Evolutionary conservation across 2,113 vertebrate species (phyloP).

Genomic region (Barnardius zonarius): DNA sequence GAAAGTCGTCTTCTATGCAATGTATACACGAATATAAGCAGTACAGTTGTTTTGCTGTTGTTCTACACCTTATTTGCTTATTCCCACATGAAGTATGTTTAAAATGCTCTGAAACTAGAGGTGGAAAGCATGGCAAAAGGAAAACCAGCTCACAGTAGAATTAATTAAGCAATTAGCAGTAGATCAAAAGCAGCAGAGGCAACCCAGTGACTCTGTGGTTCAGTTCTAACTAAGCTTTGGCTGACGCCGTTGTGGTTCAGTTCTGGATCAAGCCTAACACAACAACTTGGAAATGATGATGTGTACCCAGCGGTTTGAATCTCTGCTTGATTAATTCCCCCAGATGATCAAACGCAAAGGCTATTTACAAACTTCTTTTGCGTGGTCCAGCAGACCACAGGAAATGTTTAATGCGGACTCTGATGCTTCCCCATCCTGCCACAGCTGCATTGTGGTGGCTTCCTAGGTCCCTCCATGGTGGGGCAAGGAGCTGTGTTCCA

Average conservation of each 20-base stretch:
- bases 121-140: not conserved
- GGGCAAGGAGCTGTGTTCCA: not conserved
- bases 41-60: not conserved
- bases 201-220: not conserved
- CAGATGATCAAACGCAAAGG: not conserved
- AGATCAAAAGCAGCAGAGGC: not conserved
- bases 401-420: not conserved
- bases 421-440: not conserved
- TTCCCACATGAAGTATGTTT: not conserved
- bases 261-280: not conserved
- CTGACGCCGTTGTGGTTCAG: not conserved
- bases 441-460: accelerated
- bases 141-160: not conserved
- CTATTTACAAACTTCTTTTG: not conserved
- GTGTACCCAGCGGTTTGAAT: not conserved
- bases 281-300: not conserved
- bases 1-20: not conserved
- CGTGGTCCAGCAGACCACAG: not conserved
- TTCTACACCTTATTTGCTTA: not conserved
- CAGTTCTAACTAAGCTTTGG: not conserved
- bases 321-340: not conserved
- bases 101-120: not conserved
- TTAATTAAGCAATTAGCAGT: not conserved
- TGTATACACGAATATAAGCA: not conserved
- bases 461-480: accelerated